Evolutionary conservation across 2,888 invertebrate species (phyloP), one percentile per base, ranked within the genome.

Genomic region (Agrotis exclamationis): DNA sequence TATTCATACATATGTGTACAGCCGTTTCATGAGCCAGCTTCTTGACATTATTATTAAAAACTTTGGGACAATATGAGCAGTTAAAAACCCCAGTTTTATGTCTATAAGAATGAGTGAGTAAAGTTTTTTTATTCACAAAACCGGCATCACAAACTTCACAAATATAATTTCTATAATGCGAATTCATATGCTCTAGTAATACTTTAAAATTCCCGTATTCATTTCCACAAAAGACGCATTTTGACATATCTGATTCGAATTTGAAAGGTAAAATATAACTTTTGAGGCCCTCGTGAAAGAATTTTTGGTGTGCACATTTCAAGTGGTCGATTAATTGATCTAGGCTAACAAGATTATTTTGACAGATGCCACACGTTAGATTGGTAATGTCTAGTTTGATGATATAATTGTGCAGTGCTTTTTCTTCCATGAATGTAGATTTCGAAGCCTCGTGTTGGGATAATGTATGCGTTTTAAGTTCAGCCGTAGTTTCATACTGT

Each of bases 61-160:
- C 76, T 76, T 93, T 93, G 0, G 77, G 63, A 53, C 93, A 93
- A 20, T 85, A 80, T 0, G 85, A 73, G 50, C 93, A 93, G 1
- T 71, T 74, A 50, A 90, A 90, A 3, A 80, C 86, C 0, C 95
- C 95, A 0, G 88, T 92, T 48, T 88, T 89, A 60, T 94, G 94
- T 2, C 93, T 88, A 22, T 91, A 91, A 5, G 89, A 87, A 63
- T 93, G 93, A 0, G 89, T 72, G 2, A 67, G 57, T 13, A 85
- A 59, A 0, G 69, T 83, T 48, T 75, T 86, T 56, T 87, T 94
- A 62, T 94, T 94, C 0, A 96, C 93, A 70, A 90, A 92, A 0
- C 96, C 96, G n/a, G 94, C 93, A 2, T 93, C 92, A 74, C 97
- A 97, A 0, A 94, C 88, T 33, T 96, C 94, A 75, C 97, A 97